These are phyloP conservation scores for Drosophila paranaensis DNA, from an alignment of 2,888 invertebrate genomes.

Conservation along the genomic window DNA sequence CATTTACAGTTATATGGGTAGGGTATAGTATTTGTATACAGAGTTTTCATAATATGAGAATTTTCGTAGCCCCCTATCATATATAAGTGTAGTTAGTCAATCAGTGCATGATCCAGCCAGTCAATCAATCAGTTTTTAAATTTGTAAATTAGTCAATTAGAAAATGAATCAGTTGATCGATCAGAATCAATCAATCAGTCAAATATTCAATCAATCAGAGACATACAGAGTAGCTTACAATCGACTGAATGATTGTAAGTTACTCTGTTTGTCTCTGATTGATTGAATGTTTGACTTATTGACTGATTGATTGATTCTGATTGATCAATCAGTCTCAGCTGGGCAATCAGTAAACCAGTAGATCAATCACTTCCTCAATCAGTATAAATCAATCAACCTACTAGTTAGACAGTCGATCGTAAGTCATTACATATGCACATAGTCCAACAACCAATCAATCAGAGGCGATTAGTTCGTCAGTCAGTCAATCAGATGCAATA, in stretches of 20 bases:
- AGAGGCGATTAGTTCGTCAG: not conserved
- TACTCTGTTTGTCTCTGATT: no score
- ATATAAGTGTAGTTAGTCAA: not conserved
- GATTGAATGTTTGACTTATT: not conserved
- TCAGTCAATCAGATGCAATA: no score
- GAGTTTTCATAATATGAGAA: not conserved
- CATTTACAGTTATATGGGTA: not conserved
- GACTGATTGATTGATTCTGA: not conserved
- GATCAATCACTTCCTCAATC: no score
- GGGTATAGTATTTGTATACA: not conserved
- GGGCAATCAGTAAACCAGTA: no score
- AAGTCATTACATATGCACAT: no score
- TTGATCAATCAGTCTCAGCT: no score
- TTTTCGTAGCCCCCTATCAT: no score
- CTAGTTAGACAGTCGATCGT: not conserved
- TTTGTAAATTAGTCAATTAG: not conserved
- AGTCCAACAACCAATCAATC: no score
- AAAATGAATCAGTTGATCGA: not conserved
- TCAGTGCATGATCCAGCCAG: not conserved
- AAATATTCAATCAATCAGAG: not conserved
- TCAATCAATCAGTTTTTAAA: not conserved
- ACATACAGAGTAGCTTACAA: no score
- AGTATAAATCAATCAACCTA: not conserved
- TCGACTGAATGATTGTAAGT: no score
- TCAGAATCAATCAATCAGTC: not conserved